Conservation (phyloP, 2,888 invertebrate species). For the Melinaea marsaeus region DNA sequence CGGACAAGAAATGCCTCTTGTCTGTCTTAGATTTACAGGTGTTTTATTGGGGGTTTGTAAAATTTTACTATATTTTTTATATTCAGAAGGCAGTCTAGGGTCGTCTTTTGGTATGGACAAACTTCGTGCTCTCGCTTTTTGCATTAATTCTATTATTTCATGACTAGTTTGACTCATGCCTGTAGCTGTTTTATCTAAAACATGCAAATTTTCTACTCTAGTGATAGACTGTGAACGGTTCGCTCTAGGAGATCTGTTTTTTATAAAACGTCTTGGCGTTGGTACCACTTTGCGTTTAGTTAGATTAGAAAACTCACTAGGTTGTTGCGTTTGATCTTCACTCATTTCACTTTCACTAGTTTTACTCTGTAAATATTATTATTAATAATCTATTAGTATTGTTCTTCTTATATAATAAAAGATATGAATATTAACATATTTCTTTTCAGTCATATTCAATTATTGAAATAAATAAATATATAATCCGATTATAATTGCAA, state of each 20-base stretch:
- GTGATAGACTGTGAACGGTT: slow-evolving; percentile 79
- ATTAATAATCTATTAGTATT: slow-evolving; percentile 56
- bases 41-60: slow-evolving; percentile 77
- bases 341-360: slow-evolving; percentile 79
- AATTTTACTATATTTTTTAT: slow-evolving; percentile 59
- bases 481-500: slow-evolving; percentile 66
- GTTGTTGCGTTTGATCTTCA: slow-evolving; percentile 65
- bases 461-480: slow-evolving; percentile 49
- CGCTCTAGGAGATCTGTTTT: slow-evolving; percentile 64
- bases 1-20: slow-evolving; percentile 69
- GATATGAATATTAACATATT: slow-evolving; percentile 24
- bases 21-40: slow-evolving; percentile 56
- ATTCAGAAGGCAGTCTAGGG: slow-evolving; percentile 56
- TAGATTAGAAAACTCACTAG: slow-evolving; percentile 43
- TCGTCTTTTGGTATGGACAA: slow-evolving; percentile 75
- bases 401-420: slow-evolving; percentile 40
- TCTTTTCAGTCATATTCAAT: slow-evolving; percentile 35
- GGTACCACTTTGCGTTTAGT: slow-evolving; percentile 63
- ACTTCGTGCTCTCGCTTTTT: slow-evolving; percentile 71
- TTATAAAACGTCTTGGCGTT: slow-evolving; percentile 64
- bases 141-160: slow-evolving; percentile 72
- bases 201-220: slow-evolving; percentile 57
- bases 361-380: slow-evolving; percentile 74
- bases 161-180: slow-evolving; percentile 69
- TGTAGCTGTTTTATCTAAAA: slow-evolving; percentile 59